These are phyloP conservation scores for Poliocrania exsul DNA, from an alignment of 2,797 vertebrate species.

Conservation along the genomic window DNA sequence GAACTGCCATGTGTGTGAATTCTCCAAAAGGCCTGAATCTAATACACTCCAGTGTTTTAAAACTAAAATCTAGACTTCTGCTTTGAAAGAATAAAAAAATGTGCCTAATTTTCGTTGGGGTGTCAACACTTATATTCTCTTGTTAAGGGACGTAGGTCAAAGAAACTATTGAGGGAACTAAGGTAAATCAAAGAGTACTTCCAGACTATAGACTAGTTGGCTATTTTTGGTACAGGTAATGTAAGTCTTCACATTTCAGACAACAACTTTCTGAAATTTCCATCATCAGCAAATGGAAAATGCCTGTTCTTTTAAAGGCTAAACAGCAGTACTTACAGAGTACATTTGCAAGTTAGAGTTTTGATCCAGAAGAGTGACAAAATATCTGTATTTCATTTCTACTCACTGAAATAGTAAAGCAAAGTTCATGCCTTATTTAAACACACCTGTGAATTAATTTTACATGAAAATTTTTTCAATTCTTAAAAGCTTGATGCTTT, in stretches of 20 bases:
- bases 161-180: not conserved
- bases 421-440: not conserved
- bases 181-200: not conserved
- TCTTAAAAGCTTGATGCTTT: not conserved
- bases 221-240: not conserved
- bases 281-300: not conserved
- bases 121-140: not conserved
- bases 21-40: not conserved
- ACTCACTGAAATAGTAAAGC: not conserved
- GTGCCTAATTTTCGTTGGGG: not conserved
- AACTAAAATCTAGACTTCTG: not conserved
- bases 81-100: not conserved
- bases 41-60: not conserved
- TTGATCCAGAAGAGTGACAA: not conserved
- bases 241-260: not conserved
- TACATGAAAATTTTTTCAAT: not conserved
- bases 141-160: not conserved
- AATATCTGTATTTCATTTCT: not conserved
- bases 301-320: not conserved
- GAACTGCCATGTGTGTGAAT: rapidly evolving
- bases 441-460: not conserved
- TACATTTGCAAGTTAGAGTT: not conserved
- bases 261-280: not conserved
- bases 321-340: not conserved
- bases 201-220: not conserved